phyloP scores from a whole-genome alignment of 2,888 invertebrate genomes.

The Cephus sareptanus region DNA sequence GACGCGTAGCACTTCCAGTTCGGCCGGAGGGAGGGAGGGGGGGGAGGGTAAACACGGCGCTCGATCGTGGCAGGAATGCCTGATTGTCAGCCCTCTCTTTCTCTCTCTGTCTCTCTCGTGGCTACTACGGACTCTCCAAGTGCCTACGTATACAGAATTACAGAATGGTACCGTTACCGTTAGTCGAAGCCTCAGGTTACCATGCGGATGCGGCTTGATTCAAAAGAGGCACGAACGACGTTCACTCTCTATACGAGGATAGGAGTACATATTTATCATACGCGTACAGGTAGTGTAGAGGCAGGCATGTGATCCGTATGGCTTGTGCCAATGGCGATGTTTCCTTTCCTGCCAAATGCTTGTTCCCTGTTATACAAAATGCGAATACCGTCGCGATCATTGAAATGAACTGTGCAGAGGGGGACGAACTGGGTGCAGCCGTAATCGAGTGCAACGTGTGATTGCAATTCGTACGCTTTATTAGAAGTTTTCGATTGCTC shows the following conservation, averaged over 20 bases:
- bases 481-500: neutral
- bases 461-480: neutral
- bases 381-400: neutral
- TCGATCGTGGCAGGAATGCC: neutral
- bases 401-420: neutral
- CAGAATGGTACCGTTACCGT: conserved; percentile 9
- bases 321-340: neutral
- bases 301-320: neutral
- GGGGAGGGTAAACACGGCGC: neutral
- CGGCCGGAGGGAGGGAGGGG: fast-evolving
- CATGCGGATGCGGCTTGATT: conserved; percentile 1
- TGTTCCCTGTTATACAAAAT: neutral
- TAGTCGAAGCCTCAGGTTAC: neutral
- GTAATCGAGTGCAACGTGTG: neutral
- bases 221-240: neutral
- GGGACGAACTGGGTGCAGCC: neutral
- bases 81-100: neutral
- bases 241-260: neutral
- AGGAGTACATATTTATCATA: neutral
- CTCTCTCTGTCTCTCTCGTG: conserved; percentile 12
- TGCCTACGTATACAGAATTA: neutral
- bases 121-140: conserved; percentile 13
- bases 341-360: neutral
- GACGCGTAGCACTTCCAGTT: neutral
- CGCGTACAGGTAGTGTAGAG: neutral